Evolutionary conservation across 2,888 invertebrate genomes (phyloP), one percentile per base, ranked within the genome.

Genomic region (Charanyca ferruginea): DNA sequence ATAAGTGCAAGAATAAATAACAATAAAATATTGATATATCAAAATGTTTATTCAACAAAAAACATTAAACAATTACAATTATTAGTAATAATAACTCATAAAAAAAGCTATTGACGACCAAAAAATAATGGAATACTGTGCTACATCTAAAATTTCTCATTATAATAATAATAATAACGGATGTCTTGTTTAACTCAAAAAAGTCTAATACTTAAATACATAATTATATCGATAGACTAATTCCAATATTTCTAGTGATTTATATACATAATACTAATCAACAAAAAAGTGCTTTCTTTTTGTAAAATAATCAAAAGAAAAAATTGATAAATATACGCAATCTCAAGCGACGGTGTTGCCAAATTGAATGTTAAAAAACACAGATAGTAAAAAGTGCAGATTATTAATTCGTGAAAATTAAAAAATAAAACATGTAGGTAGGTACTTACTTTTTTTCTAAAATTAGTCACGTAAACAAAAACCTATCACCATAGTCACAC

Each of bases 11-110:
- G 60, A 44, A 57, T 35, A 68, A 53, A 54, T 28, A 69, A 69
- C 23, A 77, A 57, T 53, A 69, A 54, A 54, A 71, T 32, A 25
- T n/a, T 52, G 51, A 53, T 51, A 51, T 51, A 42, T 51, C 6
- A 60, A 70, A 35, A 54, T 49, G 7, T 77, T 70, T 72, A 77
- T 70, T 55, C 9, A 71, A 77, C 49, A 55, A 61, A 76, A 53
- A 54, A 20, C 3, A 76, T 47, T 61, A 9, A 71, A 71, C 41
- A 48, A 67, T 47, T 13, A 49, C 22, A 28, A 28, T 35, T 52
- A 35, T 23, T 54, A 49, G 8, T 66, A 28, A 62, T n/a, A n/a
- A 45, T 3, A 20, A 47, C 2, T 18, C 13, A 42, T 22, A 47
- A 25, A 53, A 41, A 28, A 2, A 16, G 32, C 35, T 28, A 3